phyloP scores from a whole-genome alignment of 2,888 invertebrate genomes.

The Drosophila mettleri region DNA sequence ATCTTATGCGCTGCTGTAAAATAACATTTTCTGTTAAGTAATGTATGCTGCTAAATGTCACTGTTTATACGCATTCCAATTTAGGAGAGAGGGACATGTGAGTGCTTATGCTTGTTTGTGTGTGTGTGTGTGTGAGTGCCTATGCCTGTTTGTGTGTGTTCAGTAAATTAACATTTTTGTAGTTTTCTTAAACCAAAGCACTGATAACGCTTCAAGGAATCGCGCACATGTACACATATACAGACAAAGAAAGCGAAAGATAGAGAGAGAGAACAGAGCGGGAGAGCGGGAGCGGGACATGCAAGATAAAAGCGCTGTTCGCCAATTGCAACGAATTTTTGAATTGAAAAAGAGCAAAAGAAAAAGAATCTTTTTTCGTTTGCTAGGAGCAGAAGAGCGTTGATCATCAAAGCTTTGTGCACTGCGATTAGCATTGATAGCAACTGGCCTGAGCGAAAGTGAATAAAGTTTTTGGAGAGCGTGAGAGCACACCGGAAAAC shows the following conservation, averaged over 20 bases:
- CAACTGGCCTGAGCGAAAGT: slow-evolving; percentile 19
- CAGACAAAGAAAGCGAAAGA: neutral
- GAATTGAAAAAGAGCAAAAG: slow-evolving; percentile 5
- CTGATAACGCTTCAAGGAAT: slow-evolving; percentile 52
- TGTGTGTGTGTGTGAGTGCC: neutral
- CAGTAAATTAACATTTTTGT: slow-evolving; percentile 8
- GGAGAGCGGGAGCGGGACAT: slow-evolving; percentile 14
- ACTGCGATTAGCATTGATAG: slow-evolving; percentile 50
- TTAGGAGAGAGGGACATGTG: neutral
- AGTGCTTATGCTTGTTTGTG: neutral
- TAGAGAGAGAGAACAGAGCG: neutral
- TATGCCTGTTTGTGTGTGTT: neutral
- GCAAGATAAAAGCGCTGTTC: slow-evolving; percentile 61
- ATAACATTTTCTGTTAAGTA: slow-evolving; percentile 2
- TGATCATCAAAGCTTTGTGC: slow-evolving; percentile 41
- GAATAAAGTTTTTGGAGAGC: slow-evolving; percentile 10
- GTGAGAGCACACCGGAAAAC: slow-evolving; percentile 21
- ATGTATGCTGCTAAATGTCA: too few relatives aligned
- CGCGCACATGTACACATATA: neutral
- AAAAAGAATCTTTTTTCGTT: slow-evolving; percentile 21
- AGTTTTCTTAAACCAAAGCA: slow-evolving; percentile 31
- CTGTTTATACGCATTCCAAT: neutral
- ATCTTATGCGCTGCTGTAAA: slow-evolving; percentile 30
- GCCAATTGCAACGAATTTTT: slow-evolving; percentile 46
- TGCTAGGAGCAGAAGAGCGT: slow-evolving; percentile 43